These are phyloP conservation scores for Ahaetulla prasina DNA, from an alignment of 2,113 vertebrate species.

Conservation along the genomic window DNA sequence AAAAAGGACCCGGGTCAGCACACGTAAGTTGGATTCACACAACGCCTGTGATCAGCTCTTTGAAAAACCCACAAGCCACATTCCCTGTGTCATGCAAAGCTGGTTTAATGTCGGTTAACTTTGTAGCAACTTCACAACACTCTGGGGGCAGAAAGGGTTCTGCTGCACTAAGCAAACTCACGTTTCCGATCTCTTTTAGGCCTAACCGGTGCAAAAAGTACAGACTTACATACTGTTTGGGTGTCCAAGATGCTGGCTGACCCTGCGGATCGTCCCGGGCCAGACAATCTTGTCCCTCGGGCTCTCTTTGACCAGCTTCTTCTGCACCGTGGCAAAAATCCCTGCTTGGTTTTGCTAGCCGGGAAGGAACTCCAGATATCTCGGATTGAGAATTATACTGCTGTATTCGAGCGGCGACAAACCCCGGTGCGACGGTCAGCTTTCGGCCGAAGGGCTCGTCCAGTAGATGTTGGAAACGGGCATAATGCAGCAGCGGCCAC, in stretches of 20 bases:
- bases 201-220: not conserved
- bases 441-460: not conserved
- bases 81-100: not conserved
- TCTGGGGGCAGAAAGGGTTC: no score
- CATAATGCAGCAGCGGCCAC: not conserved
- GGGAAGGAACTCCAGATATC: not conserved
- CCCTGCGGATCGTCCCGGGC: accelerated
- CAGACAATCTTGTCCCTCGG: accelerated
- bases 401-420: slow-evolving; percentile 49
- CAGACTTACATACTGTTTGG: not conserved
- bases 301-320: accelerated
- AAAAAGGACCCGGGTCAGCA: not conserved
- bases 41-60: not conserved
- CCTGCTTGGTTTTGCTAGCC: accelerated
- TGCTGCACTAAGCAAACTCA: not conserved
- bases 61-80: not conserved
- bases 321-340: no score
- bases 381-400: slow-evolving; percentile 1
- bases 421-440: slow-evolving; percentile 28
- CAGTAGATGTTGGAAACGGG: accelerated
- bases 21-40: not conserved
- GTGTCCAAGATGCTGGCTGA: no score
- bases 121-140: not conserved
- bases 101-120: not conserved
- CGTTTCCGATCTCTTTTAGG: not conserved